Conservation (phyloP, 2,797 vertebrate species). For the Erethizon dorsatum region DNA sequence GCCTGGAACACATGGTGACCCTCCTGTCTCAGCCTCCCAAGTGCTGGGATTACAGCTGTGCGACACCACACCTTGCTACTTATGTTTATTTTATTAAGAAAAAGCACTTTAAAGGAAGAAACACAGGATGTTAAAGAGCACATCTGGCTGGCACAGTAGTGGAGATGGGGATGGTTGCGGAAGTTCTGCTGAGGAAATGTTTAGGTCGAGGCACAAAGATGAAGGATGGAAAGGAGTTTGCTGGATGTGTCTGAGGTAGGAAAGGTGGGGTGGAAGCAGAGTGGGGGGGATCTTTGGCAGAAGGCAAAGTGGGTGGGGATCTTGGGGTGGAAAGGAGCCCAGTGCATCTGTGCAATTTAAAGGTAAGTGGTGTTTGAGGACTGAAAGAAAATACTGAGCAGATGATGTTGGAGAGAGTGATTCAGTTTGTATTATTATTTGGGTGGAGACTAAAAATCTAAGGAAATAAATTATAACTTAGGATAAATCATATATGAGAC, state of each 20-base stretch:
- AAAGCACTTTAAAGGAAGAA: not conserved
- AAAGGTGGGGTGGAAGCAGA: not conserved
- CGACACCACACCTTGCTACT: not conserved
- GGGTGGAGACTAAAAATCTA: not conserved
- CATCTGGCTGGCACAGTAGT: not conserved
- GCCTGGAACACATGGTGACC: not conserved
- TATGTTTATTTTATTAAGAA: not conserved
- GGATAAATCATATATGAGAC: not conserved
- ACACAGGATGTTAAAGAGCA: not conserved
- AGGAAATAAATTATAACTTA: constrained; percentile 1
- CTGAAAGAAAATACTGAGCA: not conserved
- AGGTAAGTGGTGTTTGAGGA: not conserved
- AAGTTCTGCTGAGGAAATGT: not conserved
- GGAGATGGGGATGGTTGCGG: too few relatives aligned
- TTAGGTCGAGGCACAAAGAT: not conserved
- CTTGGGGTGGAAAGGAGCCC: not conserved
- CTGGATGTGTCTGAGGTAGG: not conserved
- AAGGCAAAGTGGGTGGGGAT: not conserved
- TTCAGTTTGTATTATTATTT: not conserved
- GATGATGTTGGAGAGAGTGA: not conserved
- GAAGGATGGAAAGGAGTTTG: not conserved
- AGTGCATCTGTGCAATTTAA: not conserved
- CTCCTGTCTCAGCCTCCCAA: not conserved
- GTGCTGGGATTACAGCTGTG: not conserved
- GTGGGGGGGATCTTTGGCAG: not conserved